Percentiles rank a stretch among this genome's conserved stretches.
Evolutionary conservation across 2,888 invertebrate species (phyloP).

Genomic region (Vandiemenella viatica): DNA sequence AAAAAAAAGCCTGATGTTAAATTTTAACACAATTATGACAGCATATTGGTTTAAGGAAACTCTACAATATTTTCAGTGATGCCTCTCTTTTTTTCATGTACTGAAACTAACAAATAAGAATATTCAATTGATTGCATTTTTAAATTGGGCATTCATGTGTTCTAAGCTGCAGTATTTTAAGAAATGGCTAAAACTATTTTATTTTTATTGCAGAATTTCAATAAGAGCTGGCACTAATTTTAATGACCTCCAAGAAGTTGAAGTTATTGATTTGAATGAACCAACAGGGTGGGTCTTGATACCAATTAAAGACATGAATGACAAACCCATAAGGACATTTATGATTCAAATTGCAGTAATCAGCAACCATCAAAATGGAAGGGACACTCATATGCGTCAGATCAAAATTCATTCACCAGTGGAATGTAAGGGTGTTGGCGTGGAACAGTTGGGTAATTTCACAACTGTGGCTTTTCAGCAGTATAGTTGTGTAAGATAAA

Average conservation of each 20-base stretch:
- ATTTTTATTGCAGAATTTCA: conserved; percentile 56
- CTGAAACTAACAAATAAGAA: no score
- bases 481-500: conserved; percentile 63
- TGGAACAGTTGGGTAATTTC: conserved; percentile 57
- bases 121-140: no score
- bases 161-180: no score
- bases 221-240: conserved; percentile 90
- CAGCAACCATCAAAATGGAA: conserved; percentile 96
- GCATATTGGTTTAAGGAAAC: no score
- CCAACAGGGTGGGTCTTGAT: conserved; percentile 95
- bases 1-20: no score
- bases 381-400: conserved; percentile 95
- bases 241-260: conserved; percentile 90
- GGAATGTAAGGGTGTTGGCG: conserved; percentile 44
- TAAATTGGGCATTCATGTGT: no score
- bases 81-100: no score
- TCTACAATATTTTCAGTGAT: no score
- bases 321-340: conserved; percentile 81
- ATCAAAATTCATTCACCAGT: conserved; percentile 88
- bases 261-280: conserved; percentile 83
- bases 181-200: no score
- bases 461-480: conserved; percentile 69
- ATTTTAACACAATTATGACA: no score
- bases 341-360: conserved; percentile 94
- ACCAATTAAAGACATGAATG: conserved; percentile 74